A percentile compares a stretch with the other conserved stretches of the same genome.
These are phyloP conservation scores for Siphlonurus alternatus DNA, from an alignment of 2,888 invertebrate genomes.

Conservation along the genomic window DNA sequence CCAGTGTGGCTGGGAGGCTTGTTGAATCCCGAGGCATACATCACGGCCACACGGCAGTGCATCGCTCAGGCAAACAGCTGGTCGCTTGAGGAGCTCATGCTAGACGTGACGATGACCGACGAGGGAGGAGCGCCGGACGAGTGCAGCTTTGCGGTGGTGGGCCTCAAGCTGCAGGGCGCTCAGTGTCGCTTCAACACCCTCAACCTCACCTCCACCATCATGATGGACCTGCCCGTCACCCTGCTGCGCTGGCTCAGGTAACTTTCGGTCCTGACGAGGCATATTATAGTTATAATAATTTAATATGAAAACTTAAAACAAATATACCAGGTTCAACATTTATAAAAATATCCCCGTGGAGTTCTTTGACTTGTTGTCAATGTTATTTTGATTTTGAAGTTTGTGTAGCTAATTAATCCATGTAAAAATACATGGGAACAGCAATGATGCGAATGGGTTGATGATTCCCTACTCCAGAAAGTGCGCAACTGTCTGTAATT, in stretches of 20 bases:
- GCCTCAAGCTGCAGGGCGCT: slow-evolving; percentile 92
- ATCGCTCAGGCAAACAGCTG: slow-evolving; percentile 93
- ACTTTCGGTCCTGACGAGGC: too few species aligned
- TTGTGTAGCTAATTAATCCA: too few species aligned
- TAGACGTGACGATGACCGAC: slow-evolving; percentile 55
- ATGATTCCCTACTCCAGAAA: too few species aligned
- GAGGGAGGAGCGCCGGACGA: slow-evolving; percentile 32
- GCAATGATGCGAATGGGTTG: too few species aligned
- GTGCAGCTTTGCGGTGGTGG: slow-evolving; percentile 31
- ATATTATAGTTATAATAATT: too few species aligned
- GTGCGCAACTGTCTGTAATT: too few species aligned
- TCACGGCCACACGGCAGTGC: slow-evolving; percentile 96
- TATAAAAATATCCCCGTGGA: too few species aligned
- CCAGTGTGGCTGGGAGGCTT: slow-evolving; percentile 96
- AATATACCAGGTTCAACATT: too few species aligned
- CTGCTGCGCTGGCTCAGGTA: slow-evolving; percentile 77
- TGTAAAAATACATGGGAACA: too few species aligned
- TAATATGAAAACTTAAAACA: too few species aligned
- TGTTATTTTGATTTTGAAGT: too few species aligned
- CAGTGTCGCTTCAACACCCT: slow-evolving; percentile 82
- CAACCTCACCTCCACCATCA: slow-evolving; percentile 81
- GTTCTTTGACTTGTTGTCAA: too few species aligned
- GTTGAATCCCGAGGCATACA: slow-evolving; percentile 96
- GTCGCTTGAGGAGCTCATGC: slow-evolving; percentile 88
- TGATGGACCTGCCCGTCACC: slow-evolving; percentile 82